phyloP scores from a whole-genome alignment of 2,797 vertebrate species.

The Prunella strophiata region DNA sequence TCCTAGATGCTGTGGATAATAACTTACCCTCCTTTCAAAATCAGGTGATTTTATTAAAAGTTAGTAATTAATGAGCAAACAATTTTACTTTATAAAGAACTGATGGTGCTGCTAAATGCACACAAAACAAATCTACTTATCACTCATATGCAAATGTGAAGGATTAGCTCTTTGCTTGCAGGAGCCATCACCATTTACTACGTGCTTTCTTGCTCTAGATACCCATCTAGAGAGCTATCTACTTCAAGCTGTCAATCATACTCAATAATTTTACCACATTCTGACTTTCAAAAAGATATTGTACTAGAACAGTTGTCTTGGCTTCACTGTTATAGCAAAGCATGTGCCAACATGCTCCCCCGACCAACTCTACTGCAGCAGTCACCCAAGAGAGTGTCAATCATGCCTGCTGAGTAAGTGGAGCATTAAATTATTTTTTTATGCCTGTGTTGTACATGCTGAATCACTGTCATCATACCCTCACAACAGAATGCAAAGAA shows the following conservation, averaged over 20 bases:
- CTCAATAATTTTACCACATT: background rate
- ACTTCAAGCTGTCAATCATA: slow-evolving; percentile 53
- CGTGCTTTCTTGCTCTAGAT: slow-evolving; percentile 67
- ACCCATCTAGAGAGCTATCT: slow-evolving; percentile 60
- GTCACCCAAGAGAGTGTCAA: slow-evolving; percentile 45
- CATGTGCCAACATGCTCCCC: background rate
- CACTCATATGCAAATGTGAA: slow-evolving; percentile 37
- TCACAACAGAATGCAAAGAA: slow-evolving; percentile 24
- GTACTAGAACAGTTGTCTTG: slow-evolving; percentile 36
- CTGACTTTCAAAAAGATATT: slow-evolving; percentile 2
- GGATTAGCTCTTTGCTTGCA: slow-evolving; percentile 43
- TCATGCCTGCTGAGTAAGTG: slow-evolving; percentile 44
- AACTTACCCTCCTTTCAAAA: slow-evolving; percentile 22
- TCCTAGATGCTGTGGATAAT: background rate
- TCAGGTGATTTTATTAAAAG: background rate
- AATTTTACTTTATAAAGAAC: slow-evolving; percentile 37
- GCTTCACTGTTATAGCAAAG: background rate
- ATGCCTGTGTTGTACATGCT: slow-evolving; percentile 46
- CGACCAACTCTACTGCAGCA: background rate
- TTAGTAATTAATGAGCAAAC: slow-evolving; percentile 52
- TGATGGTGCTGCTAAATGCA: slow-evolving; percentile 54
- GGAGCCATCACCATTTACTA: background rate
- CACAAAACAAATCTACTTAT: slow-evolving; percentile 41
- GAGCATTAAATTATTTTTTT: slow-evolving; percentile 61
- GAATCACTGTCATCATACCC: slow-evolving; percentile 49